Evolutionary conservation across 1,140 invertebrate genomes (phyloP).

Genomic region (Microplitis mediator): DNA sequence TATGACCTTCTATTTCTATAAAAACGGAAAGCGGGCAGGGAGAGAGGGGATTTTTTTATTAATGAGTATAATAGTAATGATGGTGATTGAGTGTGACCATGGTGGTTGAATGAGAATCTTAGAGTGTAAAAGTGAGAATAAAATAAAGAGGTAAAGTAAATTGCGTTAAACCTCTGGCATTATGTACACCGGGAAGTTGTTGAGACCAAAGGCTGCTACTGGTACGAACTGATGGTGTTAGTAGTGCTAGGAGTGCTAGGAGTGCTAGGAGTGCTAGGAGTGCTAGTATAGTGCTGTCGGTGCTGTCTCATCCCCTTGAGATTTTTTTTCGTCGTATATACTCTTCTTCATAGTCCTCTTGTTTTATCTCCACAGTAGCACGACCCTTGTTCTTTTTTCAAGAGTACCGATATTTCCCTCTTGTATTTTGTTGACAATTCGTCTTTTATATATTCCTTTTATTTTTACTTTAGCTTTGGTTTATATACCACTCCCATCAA

Average conservation of each 20-base stretch:
- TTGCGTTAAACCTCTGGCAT: constrained; percentile 34
- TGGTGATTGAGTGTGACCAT: not conserved
- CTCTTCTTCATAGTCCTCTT: not conserved
- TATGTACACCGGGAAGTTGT: constrained; percentile 27
- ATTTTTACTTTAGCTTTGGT: not conserved
- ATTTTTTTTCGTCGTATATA: constrained; percentile 16
- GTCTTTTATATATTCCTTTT: not conserved
- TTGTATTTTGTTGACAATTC: constrained; percentile 14
- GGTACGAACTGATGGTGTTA: too few species aligned
- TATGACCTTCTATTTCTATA: too few species aligned
- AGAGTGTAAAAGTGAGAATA: not conserved
- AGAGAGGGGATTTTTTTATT: too few species aligned
- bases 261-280: too few species aligned
- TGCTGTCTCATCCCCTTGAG: constrained; percentile 27
- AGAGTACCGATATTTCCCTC: constrained; percentile 18
- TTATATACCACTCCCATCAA: not conserved
- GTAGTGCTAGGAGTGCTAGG: too few species aligned
- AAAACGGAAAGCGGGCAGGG: too few species aligned
- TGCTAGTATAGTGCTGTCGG: too few species aligned
- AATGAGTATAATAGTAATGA: not conserved
- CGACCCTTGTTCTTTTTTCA: constrained; percentile 9
- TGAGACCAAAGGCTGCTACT: constrained; percentile 11
- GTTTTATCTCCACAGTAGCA: not conserved
- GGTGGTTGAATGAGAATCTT: not conserved
- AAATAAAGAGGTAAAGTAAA: constrained; percentile 31